Evolutionary conservation across 2,797 vertebrate genomes (phyloP).

Genomic region (Ceyx erithaca): DNA sequence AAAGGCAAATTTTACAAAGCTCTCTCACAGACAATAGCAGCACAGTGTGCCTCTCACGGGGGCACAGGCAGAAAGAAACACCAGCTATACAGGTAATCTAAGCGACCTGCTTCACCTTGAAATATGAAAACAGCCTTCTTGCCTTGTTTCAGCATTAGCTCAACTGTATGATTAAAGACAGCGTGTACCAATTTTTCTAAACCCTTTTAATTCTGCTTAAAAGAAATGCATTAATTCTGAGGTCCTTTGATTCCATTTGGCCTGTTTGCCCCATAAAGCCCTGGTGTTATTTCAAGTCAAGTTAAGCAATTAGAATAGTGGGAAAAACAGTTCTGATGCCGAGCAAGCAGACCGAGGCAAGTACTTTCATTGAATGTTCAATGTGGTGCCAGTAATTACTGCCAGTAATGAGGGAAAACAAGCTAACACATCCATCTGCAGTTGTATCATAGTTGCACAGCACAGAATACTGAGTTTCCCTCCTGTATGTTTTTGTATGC

Average conservation of each 20-base stretch:
- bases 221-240: neutral
- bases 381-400: neutral
- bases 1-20: neutral
- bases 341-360: neutral
- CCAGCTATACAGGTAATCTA: neutral
- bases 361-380: neutral
- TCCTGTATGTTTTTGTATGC: neutral
- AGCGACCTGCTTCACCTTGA: neutral
- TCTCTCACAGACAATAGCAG: fast-evolving
- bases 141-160: neutral
- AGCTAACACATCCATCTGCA: slow-evolving; percentile 8
- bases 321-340: neutral
- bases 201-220: neutral
- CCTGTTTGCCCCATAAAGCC: neutral
- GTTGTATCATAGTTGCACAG: neutral
- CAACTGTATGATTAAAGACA: neutral
- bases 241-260: neutral
- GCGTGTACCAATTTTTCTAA: fast-evolving
- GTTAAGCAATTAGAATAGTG: neutral
- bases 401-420: neutral
- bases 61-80: neutral
- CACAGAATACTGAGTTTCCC: neutral
- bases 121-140: neutral
- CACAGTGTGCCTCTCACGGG: neutral
- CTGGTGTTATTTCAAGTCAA: neutral